Base-by-base conservation (phyloP, 92 coral and sea anemone genomes). In the Epizoanthus scotinus region DNA sequence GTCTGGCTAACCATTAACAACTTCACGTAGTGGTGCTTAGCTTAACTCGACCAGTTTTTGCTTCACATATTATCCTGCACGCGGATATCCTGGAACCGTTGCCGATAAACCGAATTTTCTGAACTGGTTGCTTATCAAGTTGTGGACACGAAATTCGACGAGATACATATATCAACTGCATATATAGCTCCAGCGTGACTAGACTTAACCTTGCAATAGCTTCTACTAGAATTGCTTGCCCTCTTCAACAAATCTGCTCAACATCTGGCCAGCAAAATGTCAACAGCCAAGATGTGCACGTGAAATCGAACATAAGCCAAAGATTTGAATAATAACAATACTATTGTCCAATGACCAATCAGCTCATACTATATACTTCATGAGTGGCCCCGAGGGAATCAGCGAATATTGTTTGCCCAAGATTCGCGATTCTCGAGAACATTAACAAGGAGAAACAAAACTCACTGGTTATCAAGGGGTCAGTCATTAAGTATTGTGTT, bases 271-370 rank as follows among this genome's bases (percentile, higher is more conserved):
- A 13, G 52, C 52, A 47, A 75, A 52, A 75, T 21, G 22, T 10
- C 12, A 52, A 36, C 68, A 59, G 26, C 63, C 22, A 53, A 56
- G 28, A 55, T 74, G 6, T 20, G 81, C 81, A 75, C 81, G 81
- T 40, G 81, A 59, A 75, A 75, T 58, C 59, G 13, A 36, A 8
- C 21, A 63, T 67, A 75, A 68, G 81, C 61, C 8, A 53, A 22
- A 71, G 52, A 25, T 26, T 15, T 27, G 52, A 47, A 47, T 47
- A 47, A 47, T 14, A 47, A 47, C 52, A 47, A 47, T 47, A 6
- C 40, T 2, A 10, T 7, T 22, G 34, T 26, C 65, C 40, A 31
- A 55, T 56, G 53, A 53, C 12, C 65, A 50, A 47, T 47, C 15
- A 47, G 52, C 52, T 47, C 14, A 34, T 34, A 31, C 4, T 31